Base-by-base conservation (phyloP, 2,888 invertebrate genomes). In the Prosopocoilus inquinatus region DNA sequence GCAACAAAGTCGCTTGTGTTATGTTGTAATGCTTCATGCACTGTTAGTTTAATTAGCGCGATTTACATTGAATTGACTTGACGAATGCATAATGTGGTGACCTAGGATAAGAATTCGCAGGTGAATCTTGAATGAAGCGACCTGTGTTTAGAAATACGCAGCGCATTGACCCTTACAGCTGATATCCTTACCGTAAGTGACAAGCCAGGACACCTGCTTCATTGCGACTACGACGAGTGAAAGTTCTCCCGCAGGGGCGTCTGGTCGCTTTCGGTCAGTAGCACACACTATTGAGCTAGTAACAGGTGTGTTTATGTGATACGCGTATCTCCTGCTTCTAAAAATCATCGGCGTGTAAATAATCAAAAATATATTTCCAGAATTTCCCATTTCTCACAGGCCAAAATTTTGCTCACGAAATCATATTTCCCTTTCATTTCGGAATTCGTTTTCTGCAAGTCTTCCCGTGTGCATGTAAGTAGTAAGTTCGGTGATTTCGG, bases 61-160 rank as follows among this genome's bases (percentile, higher is more conserved):
- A 28, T 5, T 28, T 28, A 28, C 20, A 28, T 28, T 28, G 20
- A 28, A 28, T 2, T 28, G 20, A 28, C 20, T 28, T 28, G 4
- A 28, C 20, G 20, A 28, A 28, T 15, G 47, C 34, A 33, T 33
- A n/a, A 50, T 49, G 50, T 41, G 50, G 36, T 50, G 71, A 73
- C 73, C 73, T 72, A 73, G 68, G 71, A 71, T 70, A 69, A 62
- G 63, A 62, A 60, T 63, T 61, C 59, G 62, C 64, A 64, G 67
- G 67, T 69, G 68, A 67, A 72, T 72, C 71, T 71, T 72, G 71
- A 72, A 72, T 72, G 72, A 71, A 67, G 60, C 64, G 55, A 41
- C 47, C 34, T 43, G 45, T 53, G 43, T 43, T 53, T 44, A 47
- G 48, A 48, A 53, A 48, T 43, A 53, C 48, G 52, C 53, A 55